Evolutionary conservation across 2,113 vertebrate species (phyloP), one percentile per base, ranked within the genome.

Genomic region (Psittacula cyanocephala): DNA sequence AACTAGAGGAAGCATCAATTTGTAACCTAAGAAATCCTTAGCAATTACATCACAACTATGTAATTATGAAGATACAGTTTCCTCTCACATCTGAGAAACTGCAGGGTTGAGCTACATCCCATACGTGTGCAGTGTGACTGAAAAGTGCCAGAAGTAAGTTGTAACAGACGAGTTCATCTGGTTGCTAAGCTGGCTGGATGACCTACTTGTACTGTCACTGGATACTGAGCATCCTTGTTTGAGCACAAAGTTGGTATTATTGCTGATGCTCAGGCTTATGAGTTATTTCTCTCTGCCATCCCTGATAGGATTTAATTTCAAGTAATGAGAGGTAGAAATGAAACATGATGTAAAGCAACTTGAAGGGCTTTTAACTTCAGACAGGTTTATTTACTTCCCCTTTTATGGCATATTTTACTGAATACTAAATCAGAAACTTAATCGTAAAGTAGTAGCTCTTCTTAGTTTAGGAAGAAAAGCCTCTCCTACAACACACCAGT

Each of bases 271-370:
- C 53, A 77, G 89, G 14, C 16, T 79, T 67, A 33, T 4, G 62
- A 72, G 72, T 27, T 82, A 49, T 63, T 95, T 94, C 52, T 91
- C 23, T 77, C 59, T 91, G 67, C 49, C 49, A 77, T 44, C 25
- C 3, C 3, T 25, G 63, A 74, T 85, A 89, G 53, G 80, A 72
- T 89, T 93, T 91, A 95, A 96, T 96, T 74, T 93, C 49, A 65
- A 50, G 83, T 89, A 95, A 94, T 84, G 83, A 93, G 78, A 96
- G 57, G 59, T 72, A 74, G 88, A 80, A 96, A 86, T 41, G 85
- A 89, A 96, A 95, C 22, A 31, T 11, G 62, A 91, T 57, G 47
- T 65, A 86, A 83, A 86, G 64, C 69, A 96, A 86, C 60, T 31
- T 80, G 57, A 49, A 94, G 43, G 72, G 55, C 35, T 93, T 95